Evolutionary conservation across 2,888 invertebrate species (phyloP).

Genomic region (Ornithoptera alexandrae): DNA sequence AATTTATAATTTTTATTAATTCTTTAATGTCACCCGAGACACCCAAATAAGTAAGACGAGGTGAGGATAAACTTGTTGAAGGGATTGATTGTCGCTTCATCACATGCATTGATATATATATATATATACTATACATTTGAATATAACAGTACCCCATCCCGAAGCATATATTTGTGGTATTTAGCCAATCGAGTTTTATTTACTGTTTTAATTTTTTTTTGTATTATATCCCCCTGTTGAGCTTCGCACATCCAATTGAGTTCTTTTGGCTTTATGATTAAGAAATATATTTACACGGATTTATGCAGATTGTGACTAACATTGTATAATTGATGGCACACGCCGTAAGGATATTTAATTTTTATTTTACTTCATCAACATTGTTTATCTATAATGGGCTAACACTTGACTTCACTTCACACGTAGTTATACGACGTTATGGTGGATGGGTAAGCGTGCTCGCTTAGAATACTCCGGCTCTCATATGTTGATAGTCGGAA

Average conservation of each 20-base stretch:
- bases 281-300: conserved; percentile 38
- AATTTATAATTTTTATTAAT: conserved; percentile 48
- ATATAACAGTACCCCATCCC: conserved; percentile 31
- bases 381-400: too few species aligned
- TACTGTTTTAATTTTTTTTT: conserved; percentile 33
- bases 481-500: too few species aligned
- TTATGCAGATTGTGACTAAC: conserved; percentile 37
- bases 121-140: conserved; percentile 32
- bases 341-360: too few species aligned
- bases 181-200: conserved; percentile 39
- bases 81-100: conserved; percentile 53
- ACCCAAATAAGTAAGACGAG: conserved; percentile 48
- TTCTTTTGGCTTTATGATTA: conserved; percentile 37
- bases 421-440: too few species aligned
- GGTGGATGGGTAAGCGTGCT: too few species aligned
- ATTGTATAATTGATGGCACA: background rate
- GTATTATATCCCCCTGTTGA: conserved; percentile 41
- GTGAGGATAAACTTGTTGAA: conserved; percentile 63
- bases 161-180: conserved; percentile 28
- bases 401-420: too few species aligned
- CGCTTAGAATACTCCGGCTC: too few species aligned
- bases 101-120: conserved; percentile 14
- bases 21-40: conserved; percentile 46
- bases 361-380: too few species aligned
- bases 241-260: conserved; percentile 50